These are phyloP conservation scores for Plebejus anna DNA, from an alignment of 2,888 invertebrate species.

Conservation along the genomic window DNA sequence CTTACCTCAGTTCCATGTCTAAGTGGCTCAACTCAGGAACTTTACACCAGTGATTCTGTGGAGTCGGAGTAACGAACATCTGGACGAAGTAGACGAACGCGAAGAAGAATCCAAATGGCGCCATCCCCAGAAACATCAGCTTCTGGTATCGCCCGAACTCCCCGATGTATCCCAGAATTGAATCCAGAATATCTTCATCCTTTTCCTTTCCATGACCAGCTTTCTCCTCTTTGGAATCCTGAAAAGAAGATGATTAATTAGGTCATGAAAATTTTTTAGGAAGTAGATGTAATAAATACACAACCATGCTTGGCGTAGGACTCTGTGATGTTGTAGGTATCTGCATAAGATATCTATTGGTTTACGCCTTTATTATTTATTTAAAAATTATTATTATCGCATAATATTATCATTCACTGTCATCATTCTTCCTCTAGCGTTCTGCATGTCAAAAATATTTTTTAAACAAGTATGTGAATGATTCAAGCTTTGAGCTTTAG, in stretches of 20 bases:
- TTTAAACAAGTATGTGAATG: not conserved
- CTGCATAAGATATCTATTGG: not conserved
- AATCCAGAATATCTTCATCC: conserved; percentile 26
- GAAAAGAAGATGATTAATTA: not conserved
- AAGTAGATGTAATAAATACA: not conserved
- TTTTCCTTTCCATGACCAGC: conserved; percentile 1
- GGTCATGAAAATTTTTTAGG: not conserved
- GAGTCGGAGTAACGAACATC: conserved; percentile 55
- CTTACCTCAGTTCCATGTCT: conserved; percentile 46
- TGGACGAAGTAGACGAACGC: conserved; percentile 51
- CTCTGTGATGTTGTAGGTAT: not conserved
- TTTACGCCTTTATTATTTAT: not conserved
- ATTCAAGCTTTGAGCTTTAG: not conserved
- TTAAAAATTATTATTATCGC: not conserved
- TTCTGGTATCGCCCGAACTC: conserved; percentile 47
- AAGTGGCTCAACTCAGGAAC: conserved; percentile 52
- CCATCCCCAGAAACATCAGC: conserved; percentile 46
- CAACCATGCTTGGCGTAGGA: not conserved
- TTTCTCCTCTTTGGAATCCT: conserved; percentile 29
- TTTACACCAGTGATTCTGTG: conserved; percentile 54
- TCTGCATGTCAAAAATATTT: not conserved
- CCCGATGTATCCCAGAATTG: conserved; percentile 26
- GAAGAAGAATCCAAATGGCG: conserved; percentile 48
- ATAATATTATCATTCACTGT: not conserved
- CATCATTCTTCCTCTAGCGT: not conserved